A percentile compares a stretch with the other conserved stretches of the same genome.
phyloP scores from a whole-genome alignment of 2,797 vertebrate species.

The Mergus octosetaceus region DNA sequence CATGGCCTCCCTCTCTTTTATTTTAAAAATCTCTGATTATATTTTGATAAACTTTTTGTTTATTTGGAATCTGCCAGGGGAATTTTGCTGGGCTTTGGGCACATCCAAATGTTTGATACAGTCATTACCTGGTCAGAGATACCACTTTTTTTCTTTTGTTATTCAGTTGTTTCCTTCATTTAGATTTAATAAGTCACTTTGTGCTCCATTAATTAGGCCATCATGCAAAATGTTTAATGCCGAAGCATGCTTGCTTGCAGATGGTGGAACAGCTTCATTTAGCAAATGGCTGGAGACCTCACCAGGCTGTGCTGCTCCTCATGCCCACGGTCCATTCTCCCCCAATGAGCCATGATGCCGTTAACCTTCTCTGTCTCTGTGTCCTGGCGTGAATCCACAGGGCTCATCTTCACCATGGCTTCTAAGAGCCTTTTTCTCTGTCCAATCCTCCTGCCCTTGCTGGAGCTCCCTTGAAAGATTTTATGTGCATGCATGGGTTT shows the following conservation, averaged over 20 bases:
- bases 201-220: conserved; percentile 61
- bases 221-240: conserved; percentile 50
- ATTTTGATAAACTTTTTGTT: not conserved
- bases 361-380: conserved; percentile 19
- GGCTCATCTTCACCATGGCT: not conserved
- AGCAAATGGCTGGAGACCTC: conserved; percentile 38
- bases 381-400: not conserved
- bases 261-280: conserved; percentile 54
- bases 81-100: conserved; percentile 23
- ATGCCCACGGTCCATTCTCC: conserved; percentile 16
- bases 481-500: not conserved
- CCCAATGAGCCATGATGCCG: conserved; percentile 3
- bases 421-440: not conserved
- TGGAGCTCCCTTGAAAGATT: not conserved
- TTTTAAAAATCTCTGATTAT: not conserved
- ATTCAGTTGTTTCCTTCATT: conserved; percentile 46
- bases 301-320: not conserved
- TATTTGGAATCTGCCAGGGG: not conserved
- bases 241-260: not conserved
- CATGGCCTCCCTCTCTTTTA: not conserved
- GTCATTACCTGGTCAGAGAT: conserved; percentile 24
- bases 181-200: conserved; percentile 56
- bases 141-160: conserved; percentile 26
- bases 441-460: conserved; percentile 13
- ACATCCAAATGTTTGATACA: conserved; percentile 16